phyloP scores from a whole-genome alignment of 2,888 invertebrate genomes.

The Diarsia brunnea region DNA sequence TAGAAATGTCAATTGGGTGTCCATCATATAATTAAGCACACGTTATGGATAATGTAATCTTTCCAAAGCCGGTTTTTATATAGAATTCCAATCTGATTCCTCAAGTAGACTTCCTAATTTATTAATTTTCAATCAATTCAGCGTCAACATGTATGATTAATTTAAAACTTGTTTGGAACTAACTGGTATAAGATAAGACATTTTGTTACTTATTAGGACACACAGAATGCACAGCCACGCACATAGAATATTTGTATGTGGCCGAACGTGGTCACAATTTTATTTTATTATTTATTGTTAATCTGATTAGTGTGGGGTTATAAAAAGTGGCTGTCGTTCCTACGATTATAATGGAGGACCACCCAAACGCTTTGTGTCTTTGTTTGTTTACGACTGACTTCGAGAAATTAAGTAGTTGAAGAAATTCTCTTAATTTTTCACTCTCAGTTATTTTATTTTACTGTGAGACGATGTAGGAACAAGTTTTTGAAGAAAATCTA shows the following conservation, averaged over 20 bases:
- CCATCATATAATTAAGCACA: neutral
- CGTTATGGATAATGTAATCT: neutral
- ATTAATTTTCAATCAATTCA: conserved; percentile 11
- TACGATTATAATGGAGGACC: conserved; percentile 76
- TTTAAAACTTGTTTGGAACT: conserved; percentile 13
- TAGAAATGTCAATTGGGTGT: conserved; percentile 17
- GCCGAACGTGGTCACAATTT: conserved; percentile 61
- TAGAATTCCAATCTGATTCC: neutral
- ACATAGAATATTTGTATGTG: conserved; percentile 58
- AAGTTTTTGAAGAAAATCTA: no score
- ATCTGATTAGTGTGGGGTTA: conserved; percentile 77
- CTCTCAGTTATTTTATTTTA: conserved; percentile 17
- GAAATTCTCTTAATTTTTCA: conserved; percentile 1
- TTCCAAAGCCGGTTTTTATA: conserved; percentile 6
- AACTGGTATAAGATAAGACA: conserved; percentile 7
- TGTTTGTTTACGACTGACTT: conserved; percentile 69
- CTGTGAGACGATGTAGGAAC: neutral
- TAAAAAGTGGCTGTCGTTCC: conserved; percentile 76
- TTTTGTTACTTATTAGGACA: conserved; percentile 36
- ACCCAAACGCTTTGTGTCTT: conserved; percentile 73
- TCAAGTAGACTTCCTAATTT: neutral
- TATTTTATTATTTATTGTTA: conserved; percentile 77
- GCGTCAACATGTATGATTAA: conserved; percentile 15
- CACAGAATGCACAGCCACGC: conserved; percentile 57
- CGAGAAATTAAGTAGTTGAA: conserved; percentile 39